Conservation (phyloP, 2,888 invertebrate species). For the Pseudococcus longispinus region DNA sequence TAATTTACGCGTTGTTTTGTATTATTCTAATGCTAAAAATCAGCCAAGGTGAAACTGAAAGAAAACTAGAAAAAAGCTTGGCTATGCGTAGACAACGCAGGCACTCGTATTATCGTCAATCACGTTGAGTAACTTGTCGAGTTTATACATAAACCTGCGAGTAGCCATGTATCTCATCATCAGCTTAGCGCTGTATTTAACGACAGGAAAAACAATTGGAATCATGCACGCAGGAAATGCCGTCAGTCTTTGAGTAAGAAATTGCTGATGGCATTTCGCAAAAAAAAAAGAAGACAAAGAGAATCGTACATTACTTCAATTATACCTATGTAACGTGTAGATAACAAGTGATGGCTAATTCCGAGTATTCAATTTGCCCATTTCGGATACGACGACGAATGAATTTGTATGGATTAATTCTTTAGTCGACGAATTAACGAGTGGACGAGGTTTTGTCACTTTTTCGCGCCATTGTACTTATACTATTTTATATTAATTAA, state of each 20-base stretch:
- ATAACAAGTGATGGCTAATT: conserved; percentile 5
- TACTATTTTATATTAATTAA: neutral
- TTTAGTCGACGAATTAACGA: neutral
- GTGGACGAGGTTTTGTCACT: neutral
- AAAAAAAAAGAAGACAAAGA: neutral
- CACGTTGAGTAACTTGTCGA: neutral
- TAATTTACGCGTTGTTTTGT: neutral
- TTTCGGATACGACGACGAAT: neutral
- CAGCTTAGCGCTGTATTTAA: too few relatives aligned
- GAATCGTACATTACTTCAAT: neutral
- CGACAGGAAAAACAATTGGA: too few relatives aligned
- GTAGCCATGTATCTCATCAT: too few relatives aligned
- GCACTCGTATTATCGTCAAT: neutral
- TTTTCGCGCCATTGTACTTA: neutral
- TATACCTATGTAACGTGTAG: neutral
- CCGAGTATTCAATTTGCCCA: neutral
- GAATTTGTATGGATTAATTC: neutral
- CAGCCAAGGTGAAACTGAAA: neutral
- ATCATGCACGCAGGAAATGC: neutral
- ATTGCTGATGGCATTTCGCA: neutral
- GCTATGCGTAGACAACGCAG: neutral
- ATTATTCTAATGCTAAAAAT: neutral
- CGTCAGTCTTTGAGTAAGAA: neutral
- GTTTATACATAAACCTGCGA: too few relatives aligned
- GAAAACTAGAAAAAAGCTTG: neutral